Conservation (phyloP, 2,797 vertebrate species). For the Sternotherus odoratus region DNA sequence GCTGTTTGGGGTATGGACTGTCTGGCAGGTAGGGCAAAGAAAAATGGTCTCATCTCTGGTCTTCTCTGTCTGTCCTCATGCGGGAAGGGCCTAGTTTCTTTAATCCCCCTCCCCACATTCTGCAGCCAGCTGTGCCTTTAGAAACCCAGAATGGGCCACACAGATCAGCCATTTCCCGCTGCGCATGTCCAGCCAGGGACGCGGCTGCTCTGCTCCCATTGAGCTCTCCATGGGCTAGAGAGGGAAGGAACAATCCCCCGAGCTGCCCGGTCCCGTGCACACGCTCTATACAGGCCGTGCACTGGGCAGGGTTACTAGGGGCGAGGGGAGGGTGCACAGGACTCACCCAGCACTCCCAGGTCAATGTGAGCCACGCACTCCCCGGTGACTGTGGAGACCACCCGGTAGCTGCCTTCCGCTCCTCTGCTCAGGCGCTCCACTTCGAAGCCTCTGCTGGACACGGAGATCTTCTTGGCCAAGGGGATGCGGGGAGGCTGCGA, state of each 20-base stretch:
- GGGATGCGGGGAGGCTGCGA: neutral
- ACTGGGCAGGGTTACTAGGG: neutral
- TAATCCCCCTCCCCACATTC: neutral
- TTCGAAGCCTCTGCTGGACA: neutral
- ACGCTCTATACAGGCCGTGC: too few species aligned
- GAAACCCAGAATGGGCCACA: neutral
- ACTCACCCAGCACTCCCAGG: neutral
- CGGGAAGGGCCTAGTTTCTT: neutral
- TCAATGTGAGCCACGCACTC: neutral
- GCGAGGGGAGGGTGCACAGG: fast-evolving
- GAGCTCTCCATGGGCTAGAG: neutral
- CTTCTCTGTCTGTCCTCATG: neutral
- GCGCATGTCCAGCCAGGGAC: neutral
- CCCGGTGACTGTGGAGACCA: neutral
- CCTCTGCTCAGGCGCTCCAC: neutral
- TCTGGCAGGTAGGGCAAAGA: too few species aligned
- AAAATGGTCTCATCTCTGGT: too few species aligned
- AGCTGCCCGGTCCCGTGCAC: neutral
- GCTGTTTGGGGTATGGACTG: neutral
- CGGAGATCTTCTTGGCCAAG: neutral
- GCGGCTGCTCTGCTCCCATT: neutral
- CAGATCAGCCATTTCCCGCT: neutral
- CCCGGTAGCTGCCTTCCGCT: neutral
- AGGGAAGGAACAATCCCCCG: neutral
- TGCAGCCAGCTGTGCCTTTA: neutral